Conservation (phyloP, 2,797 vertebrate genomes). For the Kryptolebias ocellatus region DNA sequence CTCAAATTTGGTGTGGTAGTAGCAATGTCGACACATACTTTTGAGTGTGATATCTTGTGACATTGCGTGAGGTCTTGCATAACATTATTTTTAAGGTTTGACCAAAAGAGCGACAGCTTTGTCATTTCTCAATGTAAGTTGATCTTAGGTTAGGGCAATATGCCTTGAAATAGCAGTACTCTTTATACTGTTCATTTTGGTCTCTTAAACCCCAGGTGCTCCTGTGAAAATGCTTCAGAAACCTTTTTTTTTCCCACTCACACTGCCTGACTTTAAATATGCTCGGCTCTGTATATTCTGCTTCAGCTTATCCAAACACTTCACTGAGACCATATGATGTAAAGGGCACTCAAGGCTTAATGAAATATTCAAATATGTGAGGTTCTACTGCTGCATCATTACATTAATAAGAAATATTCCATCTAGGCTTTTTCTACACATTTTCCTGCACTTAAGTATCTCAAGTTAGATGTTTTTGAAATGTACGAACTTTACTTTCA, state of each 20-base stretch:
- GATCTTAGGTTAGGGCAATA: too few relatives aligned
- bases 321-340: conserved; percentile 12
- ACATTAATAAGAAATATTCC: conserved; percentile 8
- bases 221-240: background rate
- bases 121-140: too few relatives aligned
- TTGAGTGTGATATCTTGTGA: too few relatives aligned
- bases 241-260: background rate
- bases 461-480: background rate
- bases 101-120: too few relatives aligned
- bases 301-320: conserved; percentile 11
- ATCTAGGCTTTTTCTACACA: background rate
- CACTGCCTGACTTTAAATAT: background rate
- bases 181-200: background rate
- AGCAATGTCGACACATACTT: too few relatives aligned
- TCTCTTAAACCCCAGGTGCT: background rate
- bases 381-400: background rate
- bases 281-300: background rate
- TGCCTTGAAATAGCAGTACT: too few relatives aligned
- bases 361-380: conserved; percentile 11
- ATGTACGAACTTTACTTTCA: background rate
- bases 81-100: too few relatives aligned
- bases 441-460: background rate
- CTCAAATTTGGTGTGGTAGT: too few relatives aligned
- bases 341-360: conserved; percentile 12
- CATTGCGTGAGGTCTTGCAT: too few relatives aligned